Evolutionary conservation across 2,113 vertebrate species (phyloP).

Genomic region (Phalacrocorax pelagicus): DNA sequence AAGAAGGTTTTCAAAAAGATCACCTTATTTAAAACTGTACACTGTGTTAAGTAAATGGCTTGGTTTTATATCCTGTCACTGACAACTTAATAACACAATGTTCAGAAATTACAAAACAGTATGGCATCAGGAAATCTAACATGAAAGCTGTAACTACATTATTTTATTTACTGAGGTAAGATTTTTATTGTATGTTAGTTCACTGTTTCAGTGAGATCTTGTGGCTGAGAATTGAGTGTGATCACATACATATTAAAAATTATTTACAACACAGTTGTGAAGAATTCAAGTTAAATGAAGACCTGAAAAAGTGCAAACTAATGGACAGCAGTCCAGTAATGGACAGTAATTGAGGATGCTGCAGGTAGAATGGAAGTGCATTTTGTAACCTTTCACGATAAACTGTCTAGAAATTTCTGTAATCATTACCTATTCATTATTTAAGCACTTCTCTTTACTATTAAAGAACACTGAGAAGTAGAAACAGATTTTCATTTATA

Average conservation of each 20-base stretch:
- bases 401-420: not conserved
- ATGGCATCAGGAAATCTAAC: not conserved
- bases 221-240: not conserved
- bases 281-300: not conserved
- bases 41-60: not conserved
- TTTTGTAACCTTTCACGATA: not conserved
- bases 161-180: not conserved
- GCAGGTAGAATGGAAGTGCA: not conserved
- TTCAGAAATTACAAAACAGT: not conserved
- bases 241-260: not conserved
- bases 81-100: not conserved
- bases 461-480: not conserved
- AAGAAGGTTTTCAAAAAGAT: not conserved
- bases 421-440: not conserved
- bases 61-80: not conserved
- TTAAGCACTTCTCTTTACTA: not conserved
- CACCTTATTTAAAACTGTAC: not conserved
- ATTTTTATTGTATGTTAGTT: not conserved
- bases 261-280: not conserved
- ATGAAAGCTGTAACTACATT: not conserved
- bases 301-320: not conserved
- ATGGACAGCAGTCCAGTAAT: not conserved
- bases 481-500: not conserved
- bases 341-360: not conserved
- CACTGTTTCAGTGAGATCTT: not conserved